These are phyloP conservation scores for Psophia crepitans DNA, from an alignment of 2,113 vertebrate species.

Conservation along the genomic window DNA sequence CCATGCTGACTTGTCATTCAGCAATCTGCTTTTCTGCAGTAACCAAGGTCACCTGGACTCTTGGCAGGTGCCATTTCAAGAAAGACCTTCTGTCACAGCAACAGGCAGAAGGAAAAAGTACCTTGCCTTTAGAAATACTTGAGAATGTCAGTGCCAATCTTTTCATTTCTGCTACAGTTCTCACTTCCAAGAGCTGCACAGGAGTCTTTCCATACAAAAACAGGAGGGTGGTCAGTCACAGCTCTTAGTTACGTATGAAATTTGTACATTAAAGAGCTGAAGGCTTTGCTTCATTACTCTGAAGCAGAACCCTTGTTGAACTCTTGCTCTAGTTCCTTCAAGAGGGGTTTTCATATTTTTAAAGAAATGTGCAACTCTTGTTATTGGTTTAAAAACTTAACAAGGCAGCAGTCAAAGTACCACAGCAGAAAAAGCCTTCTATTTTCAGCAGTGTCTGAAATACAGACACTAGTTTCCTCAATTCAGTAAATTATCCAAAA, in stretches of 20 bases:
- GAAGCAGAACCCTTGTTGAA: too few relatives aligned
- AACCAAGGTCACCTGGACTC: slow-evolving; percentile 6
- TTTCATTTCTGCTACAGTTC: not conserved
- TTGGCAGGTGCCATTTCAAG: not conserved
- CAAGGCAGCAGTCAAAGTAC: not conserved
- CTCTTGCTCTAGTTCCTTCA: too few relatives aligned
- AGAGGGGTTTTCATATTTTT: not conserved
- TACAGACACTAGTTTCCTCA: not conserved
- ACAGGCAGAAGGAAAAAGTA: not conserved
- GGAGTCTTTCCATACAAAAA: not conserved
- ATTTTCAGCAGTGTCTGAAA: not conserved
- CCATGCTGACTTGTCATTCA: slow-evolving; percentile 12
- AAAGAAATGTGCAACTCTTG: not conserved
- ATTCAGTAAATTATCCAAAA: not conserved
- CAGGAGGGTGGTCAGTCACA: not conserved
- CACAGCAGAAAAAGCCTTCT: not conserved
- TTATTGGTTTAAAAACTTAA: not conserved
- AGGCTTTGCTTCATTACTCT: not conserved
- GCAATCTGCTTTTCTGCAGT: not conserved
- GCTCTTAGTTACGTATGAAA: not conserved
- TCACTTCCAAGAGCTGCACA: not conserved
- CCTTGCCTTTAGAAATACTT: not conserved
- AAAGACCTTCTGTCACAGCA: not conserved
- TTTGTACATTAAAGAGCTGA: not conserved
- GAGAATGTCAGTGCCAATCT: not conserved